A percentile compares a stretch with the other conserved stretches of the same genome.
phyloP scores from a whole-genome alignment of 1,140 invertebrate genomes.

The Lepidurus couesii region DNA sequence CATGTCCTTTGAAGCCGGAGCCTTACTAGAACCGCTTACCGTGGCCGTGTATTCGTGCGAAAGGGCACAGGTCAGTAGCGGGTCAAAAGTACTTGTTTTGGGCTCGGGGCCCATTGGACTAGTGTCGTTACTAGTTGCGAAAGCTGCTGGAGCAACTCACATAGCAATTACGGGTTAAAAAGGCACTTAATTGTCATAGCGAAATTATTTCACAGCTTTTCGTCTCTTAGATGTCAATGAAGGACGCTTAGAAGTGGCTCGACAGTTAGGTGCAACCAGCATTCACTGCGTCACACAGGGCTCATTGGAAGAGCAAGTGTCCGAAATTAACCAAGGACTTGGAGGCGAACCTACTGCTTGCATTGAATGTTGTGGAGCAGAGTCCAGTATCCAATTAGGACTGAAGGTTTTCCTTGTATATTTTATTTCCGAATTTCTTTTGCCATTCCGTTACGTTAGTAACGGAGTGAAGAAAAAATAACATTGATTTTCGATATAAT shows the following conservation, averaged over 20 bases:
- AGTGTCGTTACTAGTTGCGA: constrained; percentile 31
- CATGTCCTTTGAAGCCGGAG: constrained; percentile 49
- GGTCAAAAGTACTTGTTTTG: constrained; percentile 28
- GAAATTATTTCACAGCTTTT: neutral
- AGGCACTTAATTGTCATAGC: neutral
- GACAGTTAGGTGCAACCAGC: constrained; percentile 46
- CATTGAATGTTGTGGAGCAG: constrained; percentile 50
- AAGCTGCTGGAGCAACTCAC: constrained; percentile 30
- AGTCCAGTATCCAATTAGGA: constrained; percentile 37
- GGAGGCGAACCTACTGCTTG: constrained; percentile 44
- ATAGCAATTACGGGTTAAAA: constrained; percentile 30
- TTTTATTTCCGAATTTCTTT: neutral
- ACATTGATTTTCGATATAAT: neutral
- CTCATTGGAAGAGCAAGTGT: constrained; percentile 31
- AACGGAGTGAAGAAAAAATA: no score
- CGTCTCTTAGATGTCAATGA: constrained; percentile 40
- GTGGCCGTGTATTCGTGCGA: constrained; percentile 41
- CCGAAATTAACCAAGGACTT: constrained; percentile 41
- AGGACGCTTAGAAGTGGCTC: constrained; percentile 46
- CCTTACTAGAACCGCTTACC: constrained; percentile 48
- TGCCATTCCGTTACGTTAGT: no score
- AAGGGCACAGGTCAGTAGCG: constrained; percentile 10
- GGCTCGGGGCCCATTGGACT: constrained; percentile 30
- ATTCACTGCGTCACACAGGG: constrained; percentile 38
- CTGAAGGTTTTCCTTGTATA: constrained; percentile 33